A percentile compares a stretch with the other conserved stretches of the same genome.
Evolutionary conservation across 2,888 invertebrate genomes (phyloP).

Genomic region (Chloroclysta siterata): DNA sequence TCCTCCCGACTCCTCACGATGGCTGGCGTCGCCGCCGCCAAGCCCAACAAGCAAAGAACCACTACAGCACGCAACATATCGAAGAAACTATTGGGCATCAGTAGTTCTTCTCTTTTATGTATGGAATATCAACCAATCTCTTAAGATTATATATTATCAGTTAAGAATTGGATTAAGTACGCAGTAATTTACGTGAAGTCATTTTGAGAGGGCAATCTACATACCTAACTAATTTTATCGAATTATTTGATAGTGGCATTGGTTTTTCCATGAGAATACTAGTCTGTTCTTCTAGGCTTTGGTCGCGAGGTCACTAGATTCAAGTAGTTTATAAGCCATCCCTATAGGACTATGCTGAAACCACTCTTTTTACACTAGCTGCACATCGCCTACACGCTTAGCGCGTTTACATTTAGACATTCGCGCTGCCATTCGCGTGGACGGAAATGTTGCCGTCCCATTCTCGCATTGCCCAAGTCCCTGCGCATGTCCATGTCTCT

Average conservation of each 20-base stretch:
- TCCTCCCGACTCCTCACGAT: slow-evolving; percentile 61
- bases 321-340: too few species aligned
- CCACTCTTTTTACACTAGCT: too few species aligned
- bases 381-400: too few species aligned
- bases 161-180: slow-evolving; percentile 37
- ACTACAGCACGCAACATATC: slow-evolving; percentile 59
- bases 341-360: too few species aligned
- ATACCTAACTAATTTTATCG: background rate
- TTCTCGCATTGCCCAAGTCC: too few species aligned
- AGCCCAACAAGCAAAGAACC: slow-evolving; percentile 52
- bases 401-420: too few species aligned
- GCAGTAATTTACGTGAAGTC: slow-evolving; percentile 23
- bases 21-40: slow-evolving; percentile 58
- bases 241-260: too few species aligned
- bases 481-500: too few species aligned
- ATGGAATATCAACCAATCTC: slow-evolving; percentile 40
- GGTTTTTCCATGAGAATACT: background rate
- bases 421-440: too few species aligned
- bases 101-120: slow-evolving; percentile 7
- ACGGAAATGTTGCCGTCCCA: too few species aligned
- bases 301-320: too few species aligned
- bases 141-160: slow-evolving; percentile 45
- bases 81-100: background rate
- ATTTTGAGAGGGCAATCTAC: background rate
- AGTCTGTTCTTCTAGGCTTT: too few species aligned